Evolutionary conservation across 2,113 vertebrate species (phyloP).

Genomic region (Ranitomeya imitator): DNA sequence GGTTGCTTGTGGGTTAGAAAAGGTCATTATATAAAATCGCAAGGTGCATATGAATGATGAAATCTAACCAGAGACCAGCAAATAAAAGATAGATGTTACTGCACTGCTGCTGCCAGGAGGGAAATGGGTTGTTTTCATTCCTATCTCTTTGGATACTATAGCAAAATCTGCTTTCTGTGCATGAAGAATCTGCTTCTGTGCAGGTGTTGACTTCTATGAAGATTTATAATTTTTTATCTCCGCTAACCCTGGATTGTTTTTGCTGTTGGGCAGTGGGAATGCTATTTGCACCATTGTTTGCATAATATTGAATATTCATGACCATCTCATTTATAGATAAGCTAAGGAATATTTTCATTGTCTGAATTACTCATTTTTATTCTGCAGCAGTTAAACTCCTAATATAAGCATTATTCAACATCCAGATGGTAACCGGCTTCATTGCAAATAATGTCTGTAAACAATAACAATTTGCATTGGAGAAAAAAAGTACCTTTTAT

Average conservation of each 20-base stretch:
- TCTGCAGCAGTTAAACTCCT: conserved; percentile 33
- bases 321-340: conserved; percentile 36
- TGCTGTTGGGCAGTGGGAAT: conserved; percentile 36
- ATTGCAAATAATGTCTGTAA: conserved; percentile 48
- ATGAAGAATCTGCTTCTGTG: conserved; percentile 31
- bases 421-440: conserved; percentile 50
- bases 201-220: conserved; percentile 48
- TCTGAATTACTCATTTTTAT: conserved; percentile 30
- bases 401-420: conserved; percentile 51
- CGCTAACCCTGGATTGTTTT: conserved; percentile 11
- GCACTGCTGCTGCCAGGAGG: conserved; percentile 16
- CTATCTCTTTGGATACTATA: neutral
- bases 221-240: conserved; percentile 27
- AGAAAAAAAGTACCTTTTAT: conserved; percentile 13
- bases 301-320: conserved; percentile 56
- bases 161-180: neutral
- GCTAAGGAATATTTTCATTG: conserved; percentile 43
- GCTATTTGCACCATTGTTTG: conserved; percentile 37
- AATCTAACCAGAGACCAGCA: conserved; percentile 18
- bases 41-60: conserved; percentile 29
- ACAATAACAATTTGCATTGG: conserved; percentile 37
- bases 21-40: conserved; percentile 44
- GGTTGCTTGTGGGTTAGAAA: conserved; percentile 45
- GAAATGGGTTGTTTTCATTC: neutral
- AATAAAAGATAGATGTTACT: conserved; percentile 41